Conservation (phyloP, 2,888 invertebrate genomes). For the Chrysodeixis includens region DNA sequence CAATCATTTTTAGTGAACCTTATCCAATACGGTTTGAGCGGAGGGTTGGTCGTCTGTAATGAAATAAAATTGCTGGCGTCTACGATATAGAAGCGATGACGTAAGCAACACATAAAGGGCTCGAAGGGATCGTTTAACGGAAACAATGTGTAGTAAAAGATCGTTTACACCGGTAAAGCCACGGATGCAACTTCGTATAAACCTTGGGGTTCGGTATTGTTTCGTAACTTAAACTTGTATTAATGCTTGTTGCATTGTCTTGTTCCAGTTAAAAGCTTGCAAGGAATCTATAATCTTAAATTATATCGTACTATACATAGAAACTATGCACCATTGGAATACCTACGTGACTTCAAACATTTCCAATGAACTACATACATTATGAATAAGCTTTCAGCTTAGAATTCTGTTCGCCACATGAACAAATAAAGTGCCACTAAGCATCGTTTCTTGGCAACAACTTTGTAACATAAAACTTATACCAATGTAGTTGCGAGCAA, state of each 20-base stretch:
- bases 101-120: constrained; percentile 52
- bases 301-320: background rate
- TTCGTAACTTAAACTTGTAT: constrained; percentile 21
- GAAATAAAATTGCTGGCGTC: constrained; percentile 47
- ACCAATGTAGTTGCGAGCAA: background rate
- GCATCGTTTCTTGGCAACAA: constrained; percentile 10
- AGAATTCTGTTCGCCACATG: constrained; percentile 12
- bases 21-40: constrained; percentile 26
- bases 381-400: constrained; percentile 7
- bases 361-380: background rate
- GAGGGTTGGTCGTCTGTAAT: constrained; percentile 33
- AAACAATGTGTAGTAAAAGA: constrained; percentile 53
- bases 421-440: constrained; percentile 14
- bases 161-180: constrained; percentile 36
- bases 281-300: background rate
- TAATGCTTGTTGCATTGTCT: constrained; percentile 11
- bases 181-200: constrained; percentile 28
- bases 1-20: constrained; percentile 9
- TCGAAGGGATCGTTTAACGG: constrained; percentile 49
- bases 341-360: constrained; percentile 10
- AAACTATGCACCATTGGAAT: background rate
- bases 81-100: constrained; percentile 46
- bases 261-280: background rate
- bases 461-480: constrained; percentile 13
- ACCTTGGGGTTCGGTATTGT: constrained; percentile 15